A percentile compares a stretch with the other conserved stretches of the same genome.
Conservation (phyloP, 2,888 invertebrate species). For the Ethmia dodecea region DNA sequence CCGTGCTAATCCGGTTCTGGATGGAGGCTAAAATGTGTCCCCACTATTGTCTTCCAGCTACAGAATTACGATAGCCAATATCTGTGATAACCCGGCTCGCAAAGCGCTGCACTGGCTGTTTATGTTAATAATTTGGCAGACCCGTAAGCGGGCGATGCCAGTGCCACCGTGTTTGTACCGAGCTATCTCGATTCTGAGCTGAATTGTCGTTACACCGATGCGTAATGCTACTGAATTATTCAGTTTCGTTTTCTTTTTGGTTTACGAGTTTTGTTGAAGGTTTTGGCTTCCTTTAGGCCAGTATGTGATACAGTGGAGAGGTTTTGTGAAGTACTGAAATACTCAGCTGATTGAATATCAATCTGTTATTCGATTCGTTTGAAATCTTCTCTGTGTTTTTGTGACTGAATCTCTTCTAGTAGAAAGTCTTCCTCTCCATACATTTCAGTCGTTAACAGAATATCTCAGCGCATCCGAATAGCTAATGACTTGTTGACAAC, state of each 20-base stretch:
- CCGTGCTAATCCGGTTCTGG: too few species aligned
- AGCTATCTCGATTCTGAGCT: background rate
- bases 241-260: background rate
- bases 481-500: too few species aligned
- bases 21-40: too few species aligned
- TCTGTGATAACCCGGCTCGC: conserved; percentile 19
- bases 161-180: conserved; percentile 4
- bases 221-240: conserved; percentile 1
- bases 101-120: conserved; percentile 23
- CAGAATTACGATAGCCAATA: conserved; percentile 35
- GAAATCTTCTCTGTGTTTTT: too few species aligned
- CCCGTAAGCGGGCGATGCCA: conserved; percentile 29
- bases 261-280: background rate
- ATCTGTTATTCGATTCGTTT: too few species aligned
- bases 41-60: background rate
- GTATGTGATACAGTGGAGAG: background rate
- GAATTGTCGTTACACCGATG: conserved; percentile 19
- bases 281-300: background rate
- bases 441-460: too few species aligned
- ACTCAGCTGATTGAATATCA: too few species aligned
- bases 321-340: too few species aligned
- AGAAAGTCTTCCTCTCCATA: too few species aligned
- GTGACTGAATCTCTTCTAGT: too few species aligned
- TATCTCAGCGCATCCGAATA: too few species aligned
- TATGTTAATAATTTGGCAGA: conserved; percentile 58